Evolutionary conservation across 1,140 invertebrate genomes (phyloP), one percentile per base, ranked within the genome.

Genomic region (Calephelis virginiensis): DNA sequence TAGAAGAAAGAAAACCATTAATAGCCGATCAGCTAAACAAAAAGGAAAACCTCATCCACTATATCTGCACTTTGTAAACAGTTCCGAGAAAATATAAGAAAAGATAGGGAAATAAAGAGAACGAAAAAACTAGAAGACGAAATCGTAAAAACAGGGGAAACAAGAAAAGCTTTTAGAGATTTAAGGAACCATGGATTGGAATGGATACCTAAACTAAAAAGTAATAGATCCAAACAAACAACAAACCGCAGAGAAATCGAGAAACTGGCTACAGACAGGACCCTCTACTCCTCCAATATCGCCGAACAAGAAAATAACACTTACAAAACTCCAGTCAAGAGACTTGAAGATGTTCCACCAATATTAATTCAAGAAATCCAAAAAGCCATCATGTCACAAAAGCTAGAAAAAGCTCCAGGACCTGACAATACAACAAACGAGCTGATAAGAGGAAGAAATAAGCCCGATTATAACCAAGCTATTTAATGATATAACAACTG

Each of bases 71-170:
- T n/a, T n/a, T n/a, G 72, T 43, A 74, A 77, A 50, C 28, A 68
- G n/a, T 74, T 74, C 7, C 50, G 53, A 0, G 60, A 70, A 68
- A 72, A 50, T 48, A 75, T 77, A 43, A 75, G 70, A 64, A 70
- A 68, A 47, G 67, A 74, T 46, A 47, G 59, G 12, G 62, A 63
- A 53, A 64, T 13, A 0, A 73, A 45, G 65, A 71, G 68, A 65
- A 68, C 28, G 0, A 64, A 68, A 67, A 69, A 12, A 1, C 17
- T 78, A 65, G 70, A 74, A 53, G 64, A 70, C 0, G 46, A 67
- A 37, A 77, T 77, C 8, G 9, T 14, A 17, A 50, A 14, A 9
- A 50, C 49, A 50, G 49, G 49, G n/a, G 48, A 12, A 13, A 13
- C n/a, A 12, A 49, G 12, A 49, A 49, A 49, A 8, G 48, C 48